Evolutionary conservation across 2,797 vertebrate genomes (phyloP), one percentile per base, ranked within the genome.

Genomic region (Euphonia xanthogaster): DNA sequence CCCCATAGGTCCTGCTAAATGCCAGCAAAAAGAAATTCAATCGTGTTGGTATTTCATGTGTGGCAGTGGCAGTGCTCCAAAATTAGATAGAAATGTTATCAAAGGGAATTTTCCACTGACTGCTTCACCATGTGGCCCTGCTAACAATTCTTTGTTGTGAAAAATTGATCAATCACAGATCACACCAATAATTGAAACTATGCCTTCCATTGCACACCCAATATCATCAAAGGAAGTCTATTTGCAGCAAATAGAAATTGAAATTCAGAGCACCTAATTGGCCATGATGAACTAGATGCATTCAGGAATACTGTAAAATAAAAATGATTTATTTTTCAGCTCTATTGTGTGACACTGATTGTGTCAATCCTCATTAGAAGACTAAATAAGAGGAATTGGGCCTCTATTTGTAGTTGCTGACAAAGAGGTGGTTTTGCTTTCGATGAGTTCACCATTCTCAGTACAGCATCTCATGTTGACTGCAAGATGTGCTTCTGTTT

Each of bases 211-310:
- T 92, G 94, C 42, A 67, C 88, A 98, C 75, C 75, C 96, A 62
- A 11, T 82, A 86, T 23, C 53, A 87, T 91, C 81, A 97, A 92
- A 96, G 88, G 95, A 97, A 95, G 96, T 92, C 94, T 96, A 97
- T 96, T 97, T 97, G 77, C 37, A 96, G 97, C 96, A 97, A 58
- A 60, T 28, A 39, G 17, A 60, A 60, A 97, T 37, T 82, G 97
- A 96, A 96, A 98, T 98, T 98, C 98, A 98, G 97, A 97, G 92
- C 89, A 95, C 44, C 96, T 98, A 98, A 99, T 98, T 98, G 98
- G 68, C 86, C 91, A 94, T 96, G 98, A 98, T 97, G 95, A 98
- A 98, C 96, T 97, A 97, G 92, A 91, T 91, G 76, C 94, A 97
- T 90, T 95, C 93, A 92, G 92, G 84, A 97, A 95, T 76, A 78